These are phyloP conservation scores for Catagonus wagneri DNA, from an alignment of 2,113 vertebrate species.

Conservation along the genomic window DNA sequence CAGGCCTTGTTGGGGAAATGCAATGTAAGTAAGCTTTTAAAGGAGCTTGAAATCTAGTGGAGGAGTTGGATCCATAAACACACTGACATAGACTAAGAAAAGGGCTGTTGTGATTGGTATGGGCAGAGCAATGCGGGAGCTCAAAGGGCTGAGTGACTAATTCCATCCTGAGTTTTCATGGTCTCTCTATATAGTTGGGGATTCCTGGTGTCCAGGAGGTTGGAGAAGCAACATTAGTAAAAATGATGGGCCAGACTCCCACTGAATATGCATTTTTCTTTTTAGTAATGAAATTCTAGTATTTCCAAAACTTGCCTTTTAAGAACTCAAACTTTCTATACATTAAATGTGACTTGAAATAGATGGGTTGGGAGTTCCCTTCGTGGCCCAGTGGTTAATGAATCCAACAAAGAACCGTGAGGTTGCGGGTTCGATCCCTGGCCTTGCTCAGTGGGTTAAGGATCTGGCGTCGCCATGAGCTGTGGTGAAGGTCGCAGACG, in stretches of 20 bases:
- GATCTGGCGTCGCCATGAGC: no score
- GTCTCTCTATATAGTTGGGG: background rate
- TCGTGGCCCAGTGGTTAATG: no score
- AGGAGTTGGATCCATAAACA: background rate
- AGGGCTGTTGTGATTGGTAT: background rate
- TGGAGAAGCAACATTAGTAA: conserved; percentile 16
- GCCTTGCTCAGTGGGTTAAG: no score
- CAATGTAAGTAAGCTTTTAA: background rate
- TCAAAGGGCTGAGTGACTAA: background rate
- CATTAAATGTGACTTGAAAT: background rate
- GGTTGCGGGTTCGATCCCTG: no score
- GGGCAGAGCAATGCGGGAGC: background rate
- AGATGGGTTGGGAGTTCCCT: no score
- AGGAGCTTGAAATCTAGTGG: background rate
- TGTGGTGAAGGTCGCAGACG: no score
- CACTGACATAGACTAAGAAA: background rate
- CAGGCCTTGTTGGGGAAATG: background rate
- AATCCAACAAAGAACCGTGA: no score
- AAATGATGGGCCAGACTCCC: background rate
- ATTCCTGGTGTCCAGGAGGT: background rate
- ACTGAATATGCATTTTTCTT: conserved; percentile 19
- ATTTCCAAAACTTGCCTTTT: conserved; percentile 28
- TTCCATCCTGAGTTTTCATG: background rate
- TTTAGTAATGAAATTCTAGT: background rate
- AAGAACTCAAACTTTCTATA: background rate